Base-by-base conservation (phyloP, 2,113 vertebrate species). In the Hyperopisus bebe region DNA sequence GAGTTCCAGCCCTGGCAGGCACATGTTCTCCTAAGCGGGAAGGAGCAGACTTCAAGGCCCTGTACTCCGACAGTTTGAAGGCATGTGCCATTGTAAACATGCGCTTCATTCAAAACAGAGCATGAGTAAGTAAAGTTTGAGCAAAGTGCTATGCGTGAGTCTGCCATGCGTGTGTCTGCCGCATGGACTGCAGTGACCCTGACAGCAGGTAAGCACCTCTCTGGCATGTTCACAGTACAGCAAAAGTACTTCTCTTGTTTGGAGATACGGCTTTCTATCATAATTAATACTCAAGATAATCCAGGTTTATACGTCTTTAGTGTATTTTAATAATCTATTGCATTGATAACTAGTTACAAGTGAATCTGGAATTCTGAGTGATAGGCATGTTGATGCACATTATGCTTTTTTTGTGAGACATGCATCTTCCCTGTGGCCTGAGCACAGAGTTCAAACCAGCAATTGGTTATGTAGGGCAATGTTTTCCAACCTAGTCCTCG, bases 1-100 rank as follows among this genome's bases (percentile, higher is more conserved):
- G 97, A 95, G 89, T 99, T 94, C 94, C 98, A 95, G 77, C 98
- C 98, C 94, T 99, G 98, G 92, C 98, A 99, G 83, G 97, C 97
- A 92, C 98, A 99, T 8, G 97, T 99, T 92, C 97, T 97, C 94
- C 98, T 99, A 53, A 90, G 91, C 85, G 6, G 90, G 93, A 88
- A 35, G 47, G 2, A 90, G 31, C 39, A 27, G 42, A 53, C 74
- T 51, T 84, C 66, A 21, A 62, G 51, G 31, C 39, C 39, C 39
- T 9, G n/a, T 3, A 27, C n/a, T 82, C 31, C 7, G 35, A 82
- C 17, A 11, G 17, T n/a, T 31, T 3, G 9, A 24, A 47, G 44
- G 19, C 19, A 46, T 21, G 13, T 21, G 17, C 17, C 35, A 3
- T 44, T 82, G 35, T 21, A 82, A 82, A 74, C 10, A 74, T 35